phyloP scores from a whole-genome alignment of 2,797 vertebrate genomes.

The Hapalemur alaotrensis region DNA sequence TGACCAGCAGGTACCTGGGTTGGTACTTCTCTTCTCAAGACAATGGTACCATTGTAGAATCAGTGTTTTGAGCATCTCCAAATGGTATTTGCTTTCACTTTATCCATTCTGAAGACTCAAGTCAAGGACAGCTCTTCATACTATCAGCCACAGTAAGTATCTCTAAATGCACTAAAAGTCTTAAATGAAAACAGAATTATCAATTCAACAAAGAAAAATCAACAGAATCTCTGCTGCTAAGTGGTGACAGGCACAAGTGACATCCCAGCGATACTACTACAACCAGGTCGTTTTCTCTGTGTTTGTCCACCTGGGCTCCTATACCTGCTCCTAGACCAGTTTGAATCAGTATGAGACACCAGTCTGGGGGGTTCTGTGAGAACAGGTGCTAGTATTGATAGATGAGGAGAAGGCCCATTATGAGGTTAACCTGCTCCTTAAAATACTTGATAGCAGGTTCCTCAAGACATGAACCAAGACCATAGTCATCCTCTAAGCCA shows the following conservation, averaged over 20 bases:
- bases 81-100: neutral
- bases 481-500: neutral
- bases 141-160: neutral
- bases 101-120: neutral
- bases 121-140: neutral
- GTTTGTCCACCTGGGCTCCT: neutral
- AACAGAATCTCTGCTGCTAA: neutral
- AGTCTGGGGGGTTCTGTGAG: neutral
- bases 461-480: neutral
- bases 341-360: neutral
- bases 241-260: neutral
- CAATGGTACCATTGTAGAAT: neutral
- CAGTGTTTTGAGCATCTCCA: neutral
- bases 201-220: neutral
- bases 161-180: neutral
- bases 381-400: neutral
- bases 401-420: neutral
- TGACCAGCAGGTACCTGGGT: neutral
- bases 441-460: neutral
- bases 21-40: neutral
- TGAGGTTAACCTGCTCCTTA: neutral
- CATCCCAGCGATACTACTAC: neutral
- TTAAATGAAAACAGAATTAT: neutral
- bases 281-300: neutral
- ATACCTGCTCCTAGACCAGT: neutral